Conservation (phyloP, 2,797 vertebrate genomes). For the Coregonus suidteri region DNA sequence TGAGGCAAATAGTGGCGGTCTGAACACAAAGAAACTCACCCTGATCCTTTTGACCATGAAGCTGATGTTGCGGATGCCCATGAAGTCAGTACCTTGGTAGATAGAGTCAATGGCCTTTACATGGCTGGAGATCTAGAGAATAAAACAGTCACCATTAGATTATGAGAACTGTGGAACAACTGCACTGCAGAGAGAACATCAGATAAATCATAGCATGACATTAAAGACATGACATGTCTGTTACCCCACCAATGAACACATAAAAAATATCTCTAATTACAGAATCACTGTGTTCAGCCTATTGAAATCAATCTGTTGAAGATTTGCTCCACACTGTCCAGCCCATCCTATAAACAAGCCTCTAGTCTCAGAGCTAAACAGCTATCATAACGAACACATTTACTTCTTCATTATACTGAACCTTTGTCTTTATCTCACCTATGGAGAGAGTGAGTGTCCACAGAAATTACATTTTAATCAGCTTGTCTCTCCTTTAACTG, state of each 20-base stretch:
- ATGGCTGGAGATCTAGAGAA: constrained; percentile 91
- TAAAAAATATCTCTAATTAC: background rate
- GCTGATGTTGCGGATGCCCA: constrained; percentile 94
- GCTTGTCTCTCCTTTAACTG: too few relatives aligned
- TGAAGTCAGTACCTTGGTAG: constrained; percentile 94
- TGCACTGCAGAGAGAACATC: background rate
- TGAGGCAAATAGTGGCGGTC: background rate
- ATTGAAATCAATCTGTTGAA: background rate
- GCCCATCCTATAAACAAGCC: background rate
- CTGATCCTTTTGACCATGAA: constrained; percentile 99
- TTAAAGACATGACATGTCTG: background rate
- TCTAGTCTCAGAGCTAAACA: background rate
- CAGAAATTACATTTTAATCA: too few relatives aligned
- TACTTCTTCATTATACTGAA: too few relatives aligned
- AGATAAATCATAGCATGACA: background rate
- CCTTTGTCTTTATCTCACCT: too few relatives aligned
- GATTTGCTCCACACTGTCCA: too few relatives aligned
- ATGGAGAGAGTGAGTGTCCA: too few relatives aligned
- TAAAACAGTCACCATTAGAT: constrained; percentile 4
- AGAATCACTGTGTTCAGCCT: background rate
- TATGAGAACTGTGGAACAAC: background rate
- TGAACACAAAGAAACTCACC: constrained; percentile 73
- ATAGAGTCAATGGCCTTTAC: constrained; percentile 95
- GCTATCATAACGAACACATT: too few relatives aligned
- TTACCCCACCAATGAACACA: background rate